phyloP scores from a whole-genome alignment of 2,888 invertebrate species.

The Microplitis manilae region DNA sequence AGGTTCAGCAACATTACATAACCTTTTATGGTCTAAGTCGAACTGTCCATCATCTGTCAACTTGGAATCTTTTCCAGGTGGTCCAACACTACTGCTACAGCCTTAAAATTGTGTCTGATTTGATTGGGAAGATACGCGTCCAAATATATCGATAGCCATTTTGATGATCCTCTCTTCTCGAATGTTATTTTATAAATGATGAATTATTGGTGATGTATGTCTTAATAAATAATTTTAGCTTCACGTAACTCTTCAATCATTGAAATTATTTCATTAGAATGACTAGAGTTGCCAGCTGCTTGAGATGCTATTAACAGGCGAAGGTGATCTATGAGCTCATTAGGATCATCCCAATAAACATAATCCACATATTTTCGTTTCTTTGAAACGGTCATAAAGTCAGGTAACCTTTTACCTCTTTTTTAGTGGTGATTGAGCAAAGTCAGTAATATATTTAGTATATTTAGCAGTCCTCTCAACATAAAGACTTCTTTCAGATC shows the following conservation, averaged over 20 bases:
- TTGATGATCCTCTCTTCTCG: not conserved
- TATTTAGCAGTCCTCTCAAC: not conserved
- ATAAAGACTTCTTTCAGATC: slow-evolving; percentile 17
- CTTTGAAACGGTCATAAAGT: not conserved
- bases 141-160: too few relatives aligned
- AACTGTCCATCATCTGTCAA: slow-evolving; percentile 36
- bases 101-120: too few relatives aligned
- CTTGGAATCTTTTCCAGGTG: slow-evolving; percentile 31
- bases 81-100: slow-evolving; percentile 16
- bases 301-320: slow-evolving; percentile 41
- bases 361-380: slow-evolving; percentile 26
- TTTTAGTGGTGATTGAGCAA: too few relatives aligned
- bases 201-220: too few relatives aligned
- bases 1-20: too few relatives aligned
- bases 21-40: not conserved
- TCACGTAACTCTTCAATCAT: slow-evolving; percentile 23
- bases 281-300: slow-evolving; percentile 37
- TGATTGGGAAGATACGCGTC: too few relatives aligned
- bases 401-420: not conserved
- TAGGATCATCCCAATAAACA: slow-evolving; percentile 49
- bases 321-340: slow-evolving; percentile 46
- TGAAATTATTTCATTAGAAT: slow-evolving; percentile 44
- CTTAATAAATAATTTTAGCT: slow-evolving; percentile 47
- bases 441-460: too few relatives aligned
- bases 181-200: not conserved